A percentile compares a stretch with the other conserved stretches of the same genome.
Evolutionary conservation across 2,888 invertebrate species (phyloP).

Genomic region (Ormyrus nitidulus): DNA sequence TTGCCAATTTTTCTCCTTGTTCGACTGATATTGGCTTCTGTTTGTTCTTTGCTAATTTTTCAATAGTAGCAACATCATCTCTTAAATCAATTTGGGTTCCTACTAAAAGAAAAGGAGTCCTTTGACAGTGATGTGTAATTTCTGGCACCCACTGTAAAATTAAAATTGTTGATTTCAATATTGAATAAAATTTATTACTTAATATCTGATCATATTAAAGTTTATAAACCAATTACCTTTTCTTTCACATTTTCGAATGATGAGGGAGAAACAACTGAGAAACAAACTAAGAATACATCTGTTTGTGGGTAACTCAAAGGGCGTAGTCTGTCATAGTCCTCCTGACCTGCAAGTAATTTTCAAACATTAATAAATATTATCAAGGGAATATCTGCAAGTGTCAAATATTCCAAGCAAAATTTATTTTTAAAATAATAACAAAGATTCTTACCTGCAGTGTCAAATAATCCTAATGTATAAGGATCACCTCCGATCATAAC

Average conservation of each 20-base stretch:
- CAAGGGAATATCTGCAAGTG: not conserved
- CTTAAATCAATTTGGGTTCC: constrained; percentile 99
- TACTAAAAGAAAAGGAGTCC: constrained; percentile 97
- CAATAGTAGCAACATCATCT: constrained; percentile 94
- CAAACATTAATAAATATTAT: constrained; percentile 11
- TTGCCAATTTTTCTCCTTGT: constrained; percentile 97
- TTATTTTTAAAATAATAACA: not conserved
- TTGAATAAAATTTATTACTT: not conserved
- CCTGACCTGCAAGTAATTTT: constrained; percentile 82
- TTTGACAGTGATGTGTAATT: constrained; percentile 99
- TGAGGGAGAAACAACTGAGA: constrained; percentile 98
- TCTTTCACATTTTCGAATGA: constrained; percentile 99
- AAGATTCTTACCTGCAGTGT: constrained; percentile 89
- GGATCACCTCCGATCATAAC: constrained; percentile 99
- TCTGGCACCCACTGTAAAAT: constrained; percentile 96
- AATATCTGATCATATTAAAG: not conserved
- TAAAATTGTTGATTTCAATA: constrained; percentile 8
- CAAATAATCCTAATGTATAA: constrained; percentile 98
- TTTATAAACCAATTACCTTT: constrained; percentile 82
- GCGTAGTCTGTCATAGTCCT: constrained; percentile 97
- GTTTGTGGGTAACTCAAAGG: constrained; percentile 99
- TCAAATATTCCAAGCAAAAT: not conserved
- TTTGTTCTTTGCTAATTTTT: constrained; percentile 98
- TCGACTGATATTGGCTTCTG: constrained; percentile 98
- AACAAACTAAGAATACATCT: constrained; percentile 99